Evolutionary conservation across 1,140 invertebrate species (phyloP), one percentile per base, ranked within the genome.

Genomic region (Drosophila malerkotliana): DNA sequence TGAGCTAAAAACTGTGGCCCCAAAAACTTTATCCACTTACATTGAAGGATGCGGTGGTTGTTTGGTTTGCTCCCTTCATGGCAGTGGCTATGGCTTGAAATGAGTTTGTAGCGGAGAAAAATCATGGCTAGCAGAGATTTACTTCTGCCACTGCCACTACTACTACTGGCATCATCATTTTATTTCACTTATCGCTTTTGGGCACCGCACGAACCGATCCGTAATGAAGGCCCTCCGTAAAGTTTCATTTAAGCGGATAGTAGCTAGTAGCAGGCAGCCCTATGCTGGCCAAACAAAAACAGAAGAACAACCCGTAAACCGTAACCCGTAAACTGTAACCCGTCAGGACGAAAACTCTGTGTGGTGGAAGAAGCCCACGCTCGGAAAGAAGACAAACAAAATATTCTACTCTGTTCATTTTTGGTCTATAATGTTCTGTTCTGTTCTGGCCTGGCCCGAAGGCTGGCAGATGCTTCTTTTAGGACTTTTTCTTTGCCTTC

Each of bases 151-250:
- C 5, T 28, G 26, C 26, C 26, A 28, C 26, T 28, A 6, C 26
- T 6, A 26, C 26, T 26, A 28, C 5, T 14, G 6, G 26, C 4
- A 48, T 41, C 54, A 71, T 81, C 64, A 81, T 82, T 85, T 75
- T 75, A 81, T 87, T 78, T 82, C 81, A 85, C 74, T 87, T 87
- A 87, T 82, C 79, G 81, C 64, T 56, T 75, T 66, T 77, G 82
- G 78, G 49, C 82, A 74, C 61, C 76, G 60, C 67, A 54, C 63
- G 45, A 83, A 74, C 67, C 82, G 49, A 84, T 74, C 60, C 59
- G 44, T 81, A 78, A 75, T 75, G 78, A 87, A 85, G 72, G 56
- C 21, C 72, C 34, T 21, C n/a, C 82, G 88, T 87, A 87, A 87
- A 87, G 69, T 87, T 87, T 87, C 72, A 87, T 79, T 87, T 88